Evolutionary conservation across 1,140 invertebrate species (phyloP), one percentile per base, ranked within the genome.

Genomic region (Ceratitis capitata): DNA sequence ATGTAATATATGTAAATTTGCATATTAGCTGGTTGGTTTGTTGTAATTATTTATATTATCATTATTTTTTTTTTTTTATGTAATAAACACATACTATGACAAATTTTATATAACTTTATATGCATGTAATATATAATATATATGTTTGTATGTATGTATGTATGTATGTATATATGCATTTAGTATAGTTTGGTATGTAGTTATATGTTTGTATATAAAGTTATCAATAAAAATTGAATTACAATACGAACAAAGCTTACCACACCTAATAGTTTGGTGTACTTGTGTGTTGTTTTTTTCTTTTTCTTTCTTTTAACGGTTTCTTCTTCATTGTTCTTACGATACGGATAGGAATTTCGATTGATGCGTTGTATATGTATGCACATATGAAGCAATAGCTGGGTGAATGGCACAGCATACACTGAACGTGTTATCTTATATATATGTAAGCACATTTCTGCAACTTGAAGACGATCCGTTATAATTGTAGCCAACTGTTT

Each of bases 221-320:
- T 69, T 35, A 69, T 69, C 29, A 69, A 16, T 32, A 69, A 19
- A 35, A 16, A 69, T 19, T 69, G 1, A 29, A 39, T 53, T 14
- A 39, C 39, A 69, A 39, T 29, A 35, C 61, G n/a, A n/a, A n/a
- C 61, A 69, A 51, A 61, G 61, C 61, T 69, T 69, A 69, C 61
- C 61, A 69, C 61, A 39, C 32, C 51, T 56, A 7, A 9, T 56
- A n/a, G n/a, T 56, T 56, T 56, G 5, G n/a, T 19, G 45, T 19
- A 51, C 49, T 19, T 0, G n/a, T 19, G 6, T 23, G 23, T n/a
- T 4, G 12, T 69, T 69, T 35, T 19, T 69, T 49, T 9, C 47
- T 7, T 53, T 53, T 53, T 1, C n/a, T 2, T 53, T 19, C 51
- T 53, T 47, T 53, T 2, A 19, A 19, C n/a, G 45, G 61, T 69